phyloP scores from a whole-genome alignment of 2,113 vertebrate species.

The Xenopus tropicalis region UCB_Xtro_10.0 CM004443.2:46559001-46559500 shows the following conservation, averaged over 20 bases:
- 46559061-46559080: no score
- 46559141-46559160: no score
- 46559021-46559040: no score
- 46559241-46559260: background rate
- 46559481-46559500: slow-evolving; percentile 6
- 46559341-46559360: background rate
- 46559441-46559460: background rate
- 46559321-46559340: background rate
- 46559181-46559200: no score
- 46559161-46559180: no score
- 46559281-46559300: background rate
- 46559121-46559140: no score
- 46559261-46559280: background rate
- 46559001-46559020: no score
- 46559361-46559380: background rate
- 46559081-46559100: no score
- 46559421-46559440: slow-evolving; percentile 1
- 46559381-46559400: background rate
- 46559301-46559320: background rate
- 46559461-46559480: background rate
- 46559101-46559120: no score
- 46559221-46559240: background rate
- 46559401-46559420: slow-evolving; percentile 2
- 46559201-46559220: no score
- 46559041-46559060: no score